These are phyloP conservation scores for Pachyuromys duprasi DNA, from an alignment of 2,797 vertebrate species.

Conservation along the genomic window DNA sequence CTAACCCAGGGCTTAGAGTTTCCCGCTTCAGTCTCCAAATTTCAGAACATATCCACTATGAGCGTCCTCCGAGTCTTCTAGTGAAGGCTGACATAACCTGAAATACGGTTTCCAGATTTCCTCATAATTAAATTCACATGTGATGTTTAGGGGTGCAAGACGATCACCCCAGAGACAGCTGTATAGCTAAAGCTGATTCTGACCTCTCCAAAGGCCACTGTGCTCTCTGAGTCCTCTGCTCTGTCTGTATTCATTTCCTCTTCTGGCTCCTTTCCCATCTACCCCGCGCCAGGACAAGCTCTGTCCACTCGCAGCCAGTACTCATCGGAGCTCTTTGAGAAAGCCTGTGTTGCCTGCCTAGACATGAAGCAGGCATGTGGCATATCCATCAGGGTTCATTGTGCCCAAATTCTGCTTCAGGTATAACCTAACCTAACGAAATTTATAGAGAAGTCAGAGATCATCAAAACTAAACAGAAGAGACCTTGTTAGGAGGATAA, in stretches of 20 bases:
- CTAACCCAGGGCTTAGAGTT: conserved; percentile 16
- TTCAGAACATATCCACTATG: conserved; percentile 38
- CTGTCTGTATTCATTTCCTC: not conserved
- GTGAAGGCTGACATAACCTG: conserved; percentile 43
- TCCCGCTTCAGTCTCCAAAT: conserved; percentile 20
- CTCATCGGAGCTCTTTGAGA: conserved; percentile 14
- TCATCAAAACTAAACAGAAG: conserved; percentile 38
- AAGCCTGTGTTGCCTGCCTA: not conserved
- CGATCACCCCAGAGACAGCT: not conserved
- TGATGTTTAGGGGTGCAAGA: not conserved
- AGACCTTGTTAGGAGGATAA: not conserved
- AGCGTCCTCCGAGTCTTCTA: conserved; percentile 50
- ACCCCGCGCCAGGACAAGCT: not conserved
- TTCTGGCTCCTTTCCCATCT: not conserved
- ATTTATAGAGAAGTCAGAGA: conserved; percentile 6
- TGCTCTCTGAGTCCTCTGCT: not conserved
- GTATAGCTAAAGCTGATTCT: not conserved
- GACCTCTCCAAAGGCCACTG: not conserved
- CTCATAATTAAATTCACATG: conserved; percentile 60
- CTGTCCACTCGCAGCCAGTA: not conserved
- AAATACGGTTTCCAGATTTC: conserved; percentile 69
- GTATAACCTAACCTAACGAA: conserved; percentile 30
- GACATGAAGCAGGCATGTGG: not conserved
- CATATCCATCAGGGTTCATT: not conserved
- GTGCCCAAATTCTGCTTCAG: conserved; percentile 10